Base-by-base conservation (phyloP, 2,888 invertebrate genomes). In the Ormyrus rosae region DNA sequence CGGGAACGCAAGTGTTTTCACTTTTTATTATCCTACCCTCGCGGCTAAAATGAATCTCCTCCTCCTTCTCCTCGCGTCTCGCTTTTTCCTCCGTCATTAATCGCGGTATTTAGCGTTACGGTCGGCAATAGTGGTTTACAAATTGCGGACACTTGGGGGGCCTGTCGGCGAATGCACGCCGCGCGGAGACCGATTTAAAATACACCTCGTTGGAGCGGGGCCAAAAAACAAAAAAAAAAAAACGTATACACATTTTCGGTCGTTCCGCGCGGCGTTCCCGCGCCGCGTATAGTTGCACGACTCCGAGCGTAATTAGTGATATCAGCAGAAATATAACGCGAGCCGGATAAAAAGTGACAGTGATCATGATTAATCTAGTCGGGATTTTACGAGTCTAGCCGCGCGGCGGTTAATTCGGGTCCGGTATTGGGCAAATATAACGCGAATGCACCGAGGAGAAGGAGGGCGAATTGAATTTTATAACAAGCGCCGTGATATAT, bases 251-350 rank as follows among this genome's bases (percentile, higher is more conserved):
- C 34, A 34, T 34, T 34, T 34, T 34, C 34, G 34, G 34, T 4
- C 3, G 34, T 34, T 34, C 34, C 34, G 34, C 34, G 34, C 34
- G 3, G 34, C 34, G 34, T 19, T 19, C 2, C 19, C 19, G 19
- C 19, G 19, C 19, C 19, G 19, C 19, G 19, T 19, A 19, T 2
- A 19, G 19, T 19, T 19, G 19, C 19, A 19, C 19, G 19, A 19
- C 19, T 1, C 19, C 19, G 19, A 19, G 34, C 34, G 34, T 34
- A 46, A 63, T 63, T 63, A 63, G 11, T 10, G 64, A 64, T 48
- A 64, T 63, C 63, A 63, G 63, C 63, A 63, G 63, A 63, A 63
- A 63, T 8, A 45, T 56, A 60, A 9, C 60, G 60, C 34, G 60
- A 9, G 60, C 7, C 34, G 6, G 9, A 58, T n/a, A 11, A 58